phyloP scores from a whole-genome alignment of 2,797 vertebrate species.

The Amphiprion clarkii region DNA sequence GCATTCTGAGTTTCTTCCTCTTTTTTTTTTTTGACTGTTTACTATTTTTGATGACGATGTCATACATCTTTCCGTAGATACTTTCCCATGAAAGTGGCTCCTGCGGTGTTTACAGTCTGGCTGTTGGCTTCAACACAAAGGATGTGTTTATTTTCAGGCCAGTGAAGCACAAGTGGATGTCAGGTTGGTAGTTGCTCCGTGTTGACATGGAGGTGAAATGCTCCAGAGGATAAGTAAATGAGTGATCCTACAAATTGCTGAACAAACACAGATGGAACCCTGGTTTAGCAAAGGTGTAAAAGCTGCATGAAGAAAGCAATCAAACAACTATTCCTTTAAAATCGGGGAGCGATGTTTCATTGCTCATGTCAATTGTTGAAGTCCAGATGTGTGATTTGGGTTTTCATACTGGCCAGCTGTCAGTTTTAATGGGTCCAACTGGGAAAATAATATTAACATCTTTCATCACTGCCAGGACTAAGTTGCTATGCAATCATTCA shows the following conservation, averaged over 20 bases:
- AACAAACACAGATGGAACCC: background rate
- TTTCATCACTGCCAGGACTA: slow-evolving; percentile 2
- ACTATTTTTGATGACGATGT: background rate
- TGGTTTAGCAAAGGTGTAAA: background rate
- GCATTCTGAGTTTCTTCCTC: too few species aligned
- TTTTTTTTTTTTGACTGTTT: background rate
- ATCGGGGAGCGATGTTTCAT: too few species aligned
- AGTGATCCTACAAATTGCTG: background rate
- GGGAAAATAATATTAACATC: background rate
- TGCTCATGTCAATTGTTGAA: background rate
- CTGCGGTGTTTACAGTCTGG: background rate
- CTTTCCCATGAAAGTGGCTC: too few species aligned
- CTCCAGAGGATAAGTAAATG: too few species aligned
- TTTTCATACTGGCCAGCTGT: background rate
- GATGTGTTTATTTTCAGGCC: background rate
- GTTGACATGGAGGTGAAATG: background rate
- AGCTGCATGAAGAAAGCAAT: background rate
- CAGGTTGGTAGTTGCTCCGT: background rate
- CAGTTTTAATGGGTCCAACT: slow-evolving; percentile 1
- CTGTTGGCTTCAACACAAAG: background rate
- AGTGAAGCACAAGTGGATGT: background rate
- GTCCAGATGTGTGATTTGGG: background rate
- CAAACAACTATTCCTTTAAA: background rate
- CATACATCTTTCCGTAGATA: background rate
- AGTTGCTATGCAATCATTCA: background rate